Evolutionary conservation across 2,888 invertebrate genomes (phyloP).

Genomic region (Tanytarsus gracilentus): DNA sequence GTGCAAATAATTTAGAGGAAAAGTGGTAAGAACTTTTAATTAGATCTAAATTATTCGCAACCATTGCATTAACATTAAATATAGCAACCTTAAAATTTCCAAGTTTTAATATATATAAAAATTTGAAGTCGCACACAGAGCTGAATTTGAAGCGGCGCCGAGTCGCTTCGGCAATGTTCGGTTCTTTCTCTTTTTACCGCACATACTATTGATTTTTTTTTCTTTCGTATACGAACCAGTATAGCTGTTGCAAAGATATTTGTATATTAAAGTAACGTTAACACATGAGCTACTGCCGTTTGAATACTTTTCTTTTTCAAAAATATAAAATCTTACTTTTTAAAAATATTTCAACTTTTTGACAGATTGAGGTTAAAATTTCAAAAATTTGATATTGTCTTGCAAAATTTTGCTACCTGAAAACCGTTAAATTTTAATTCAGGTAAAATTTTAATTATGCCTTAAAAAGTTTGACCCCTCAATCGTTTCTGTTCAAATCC

Average conservation of each 20-base stretch:
- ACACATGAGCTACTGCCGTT: too few relatives aligned
- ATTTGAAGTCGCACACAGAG: not conserved
- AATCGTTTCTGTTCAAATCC: not conserved
- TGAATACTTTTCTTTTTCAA: too few relatives aligned
- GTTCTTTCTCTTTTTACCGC: not conserved
- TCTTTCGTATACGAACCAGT: not conserved
- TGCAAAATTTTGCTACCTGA: not conserved
- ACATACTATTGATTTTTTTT: not conserved
- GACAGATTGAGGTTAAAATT: not conserved
- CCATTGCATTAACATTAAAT: too few relatives aligned
- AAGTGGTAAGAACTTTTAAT: too few relatives aligned
- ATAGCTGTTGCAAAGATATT: too few relatives aligned
- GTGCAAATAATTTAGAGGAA: too few relatives aligned
- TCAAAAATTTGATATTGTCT: not conserved
- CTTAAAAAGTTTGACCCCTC: not conserved
- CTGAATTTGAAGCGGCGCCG: not conserved
- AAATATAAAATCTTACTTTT: too few relatives aligned
- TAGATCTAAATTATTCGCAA: too few relatives aligned
- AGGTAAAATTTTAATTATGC: not conserved
- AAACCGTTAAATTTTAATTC: too few relatives aligned
- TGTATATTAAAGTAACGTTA: too few relatives aligned
- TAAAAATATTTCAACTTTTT: too few relatives aligned
- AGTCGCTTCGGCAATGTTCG: slow-evolving; percentile 10
- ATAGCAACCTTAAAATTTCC: not conserved
- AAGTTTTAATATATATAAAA: not conserved